Base-by-base conservation (phyloP, 2,113 vertebrate genomes). In the Podarcis cretensis region DNA sequence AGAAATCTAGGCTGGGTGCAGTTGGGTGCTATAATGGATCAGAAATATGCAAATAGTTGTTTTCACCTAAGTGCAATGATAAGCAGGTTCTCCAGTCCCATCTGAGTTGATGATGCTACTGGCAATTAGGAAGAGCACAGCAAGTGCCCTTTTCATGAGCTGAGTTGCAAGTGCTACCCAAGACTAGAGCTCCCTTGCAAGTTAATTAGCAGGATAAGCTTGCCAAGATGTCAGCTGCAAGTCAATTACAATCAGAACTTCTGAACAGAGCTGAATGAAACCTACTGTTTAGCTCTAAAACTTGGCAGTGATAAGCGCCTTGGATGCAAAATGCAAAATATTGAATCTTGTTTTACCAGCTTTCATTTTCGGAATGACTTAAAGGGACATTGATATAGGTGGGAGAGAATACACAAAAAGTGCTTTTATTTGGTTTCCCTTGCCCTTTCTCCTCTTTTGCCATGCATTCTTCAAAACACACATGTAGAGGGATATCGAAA, bases 181-280 rank as follows among this genome's bases (percentile, higher is more conserved):
- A 35, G 30, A 66, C 37, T 23, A 48, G 57, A 65, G 30, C 37
- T 88, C 71, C 69, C 40, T 80, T 88, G 87, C 80, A 88, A 83
- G 80, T 75, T 88, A 88, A 88, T 83, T 77, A 83, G 81, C 27
- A 76, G 57, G 69, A 66, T 75, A 66, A 1, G 13, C 80, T 76
- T 88, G 87, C 87, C 87, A 88, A 83, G 80, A 76, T 76, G 81
- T 88, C 71, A 83, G 71, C 71, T 83, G 87, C 79, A 88, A 83
- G 73, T 88, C 81, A 83, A 88, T 88, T 83, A 88, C 59, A 81
- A 87, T 74, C 23, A 59, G 80, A 88, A 65, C 80, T 40, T 83
- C 75, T 43, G 59, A 82, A 75, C 20, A 27, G 87, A 83, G 27
- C 80, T 76, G 80, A 88, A 83, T 76, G 59, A 88, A 76, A 82